Conservation (phyloP, 1,140 invertebrate species). For the Rhagoletis zephyria region DNA sequence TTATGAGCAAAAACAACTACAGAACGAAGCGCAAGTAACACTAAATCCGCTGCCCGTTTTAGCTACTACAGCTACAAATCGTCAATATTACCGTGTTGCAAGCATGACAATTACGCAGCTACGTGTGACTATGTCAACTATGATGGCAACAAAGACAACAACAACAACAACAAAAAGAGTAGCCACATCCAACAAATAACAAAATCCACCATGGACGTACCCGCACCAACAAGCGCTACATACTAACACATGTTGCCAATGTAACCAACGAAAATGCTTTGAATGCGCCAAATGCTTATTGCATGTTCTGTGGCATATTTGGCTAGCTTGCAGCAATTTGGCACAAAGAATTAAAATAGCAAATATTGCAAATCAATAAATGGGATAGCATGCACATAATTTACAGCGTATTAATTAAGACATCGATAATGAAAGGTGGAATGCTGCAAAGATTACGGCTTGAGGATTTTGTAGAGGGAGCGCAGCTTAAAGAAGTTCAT, state of each 20-base stretch:
- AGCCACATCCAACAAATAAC: too few species aligned
- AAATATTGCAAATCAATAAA: conserved; percentile 31
- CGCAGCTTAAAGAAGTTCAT: too few species aligned
- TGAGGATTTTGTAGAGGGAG: too few species aligned
- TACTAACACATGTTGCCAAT: too few species aligned
- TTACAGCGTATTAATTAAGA: conserved; percentile 44
- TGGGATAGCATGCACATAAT: background rate
- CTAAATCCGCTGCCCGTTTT: too few species aligned
- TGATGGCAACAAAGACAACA: background rate
- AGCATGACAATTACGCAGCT: conserved; percentile 30
- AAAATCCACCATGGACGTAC: too few species aligned
- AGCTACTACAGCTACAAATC: background rate
- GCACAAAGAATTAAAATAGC: background rate
- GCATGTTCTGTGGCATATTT: conserved; percentile 45
- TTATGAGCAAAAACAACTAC: background rate
- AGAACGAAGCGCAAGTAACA: background rate
- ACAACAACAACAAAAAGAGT: background rate
- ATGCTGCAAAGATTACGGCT: background rate
- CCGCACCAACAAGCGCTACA: too few species aligned
- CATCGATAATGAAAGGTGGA: background rate
- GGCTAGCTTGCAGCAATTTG: background rate
- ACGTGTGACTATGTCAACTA: conserved; percentile 40
- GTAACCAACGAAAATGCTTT: background rate
- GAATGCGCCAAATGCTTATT: conserved; percentile 43
- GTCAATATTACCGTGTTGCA: conserved; percentile 36